Conservation (phyloP, 2,888 invertebrate species). For the Zygogramma bicolorata region DNA sequence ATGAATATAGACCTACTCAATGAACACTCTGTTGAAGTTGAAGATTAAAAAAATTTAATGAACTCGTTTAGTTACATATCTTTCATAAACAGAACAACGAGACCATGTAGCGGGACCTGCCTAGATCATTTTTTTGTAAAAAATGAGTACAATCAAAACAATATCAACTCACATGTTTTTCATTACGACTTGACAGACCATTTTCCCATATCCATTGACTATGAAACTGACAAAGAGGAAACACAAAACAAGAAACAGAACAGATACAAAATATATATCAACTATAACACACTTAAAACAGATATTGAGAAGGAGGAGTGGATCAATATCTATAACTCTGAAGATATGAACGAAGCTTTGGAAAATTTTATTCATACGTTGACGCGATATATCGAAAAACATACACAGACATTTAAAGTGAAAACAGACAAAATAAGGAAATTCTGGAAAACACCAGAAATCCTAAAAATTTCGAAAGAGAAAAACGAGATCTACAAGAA, state of each 20-base stretch:
- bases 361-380: background rate
- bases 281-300: background rate
- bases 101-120: background rate
- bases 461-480: background rate
- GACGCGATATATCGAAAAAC: background rate
- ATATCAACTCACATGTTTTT: background rate
- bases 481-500: background rate
- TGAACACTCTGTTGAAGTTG: background rate
- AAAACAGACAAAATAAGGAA: background rate
- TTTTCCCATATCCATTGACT: background rate
- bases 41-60: background rate
- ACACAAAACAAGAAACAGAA: background rate
- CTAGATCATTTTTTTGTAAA: background rate
- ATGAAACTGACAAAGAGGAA: background rate
- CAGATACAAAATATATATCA: background rate
- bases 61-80: background rate
- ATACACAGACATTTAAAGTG: background rate
- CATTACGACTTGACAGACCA: background rate
- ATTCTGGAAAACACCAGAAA: slow-evolving; percentile 3
- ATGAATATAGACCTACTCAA: background rate
- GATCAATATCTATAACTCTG: background rate
- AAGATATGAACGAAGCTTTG: background rate
- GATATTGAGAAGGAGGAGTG: background rate
- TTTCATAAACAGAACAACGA: background rate
- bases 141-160: background rate